These are phyloP conservation scores for Druon quercuslanigerum DNA, from an alignment of 1,140 invertebrate species.

Conservation along the genomic window DNA sequence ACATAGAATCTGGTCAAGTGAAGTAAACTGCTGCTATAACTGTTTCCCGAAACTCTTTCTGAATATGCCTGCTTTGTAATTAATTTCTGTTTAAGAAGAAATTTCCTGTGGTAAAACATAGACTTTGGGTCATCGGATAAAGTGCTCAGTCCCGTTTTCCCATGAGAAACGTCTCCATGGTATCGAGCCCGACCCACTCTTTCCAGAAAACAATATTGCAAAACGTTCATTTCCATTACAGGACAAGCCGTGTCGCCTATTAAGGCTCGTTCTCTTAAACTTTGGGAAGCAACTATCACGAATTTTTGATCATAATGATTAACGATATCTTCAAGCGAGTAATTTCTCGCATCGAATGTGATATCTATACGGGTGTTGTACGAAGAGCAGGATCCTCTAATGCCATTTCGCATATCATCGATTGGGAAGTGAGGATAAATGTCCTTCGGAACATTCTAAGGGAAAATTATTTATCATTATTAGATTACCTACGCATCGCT, in stretches of 20 bases:
- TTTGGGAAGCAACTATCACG: conserved; percentile 85
- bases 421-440: conserved; percentile 80
- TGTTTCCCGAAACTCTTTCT: conserved; percentile 65
- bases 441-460: conserved; percentile 76
- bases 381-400: conserved; percentile 83
- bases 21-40: conserved; percentile 75
- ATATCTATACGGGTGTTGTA: conserved; percentile 77
- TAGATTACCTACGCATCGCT: not conserved
- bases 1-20: conserved; percentile 80
- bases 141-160: conserved; percentile 77
- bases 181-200: conserved; percentile 84
- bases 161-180: conserved; percentile 83
- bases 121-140: conserved; percentile 79
- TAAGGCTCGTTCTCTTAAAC: conserved; percentile 78
- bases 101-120: conserved; percentile 82
- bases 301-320: conserved; percentile 78
- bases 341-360: conserved; percentile 63
- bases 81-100: conserved; percentile 77
- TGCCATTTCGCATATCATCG: conserved; percentile 73
- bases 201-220: conserved; percentile 86
- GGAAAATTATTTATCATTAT: conserved; percentile 35
- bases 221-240: conserved; percentile 75
- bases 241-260: conserved; percentile 75
- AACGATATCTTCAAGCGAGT: conserved; percentile 70
- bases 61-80: conserved; percentile 81